Conservation (phyloP, 2,113 vertebrate genomes). For the Corythornis vintsioides region DNA sequence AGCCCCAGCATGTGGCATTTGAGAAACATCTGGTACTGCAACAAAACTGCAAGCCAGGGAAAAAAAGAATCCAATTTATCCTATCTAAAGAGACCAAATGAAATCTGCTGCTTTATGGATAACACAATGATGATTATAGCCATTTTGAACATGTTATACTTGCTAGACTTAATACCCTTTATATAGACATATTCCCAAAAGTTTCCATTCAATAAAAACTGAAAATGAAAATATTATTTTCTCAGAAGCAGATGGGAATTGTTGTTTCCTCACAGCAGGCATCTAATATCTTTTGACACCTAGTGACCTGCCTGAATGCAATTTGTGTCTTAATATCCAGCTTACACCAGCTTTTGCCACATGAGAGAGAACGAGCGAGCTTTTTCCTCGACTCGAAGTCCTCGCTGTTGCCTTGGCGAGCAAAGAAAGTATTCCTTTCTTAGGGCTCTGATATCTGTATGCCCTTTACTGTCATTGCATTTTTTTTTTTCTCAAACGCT, state of each 20-base stretch:
- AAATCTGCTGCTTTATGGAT: constrained; percentile 89
- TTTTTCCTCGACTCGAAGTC: constrained; percentile 62
- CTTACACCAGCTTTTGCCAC: constrained; percentile 88
- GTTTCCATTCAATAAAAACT: constrained; percentile 98
- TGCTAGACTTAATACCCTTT: constrained; percentile 83
- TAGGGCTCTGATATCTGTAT: constrained; percentile 72
- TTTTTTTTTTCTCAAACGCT: constrained; percentile 65
- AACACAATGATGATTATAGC: constrained; percentile 86
- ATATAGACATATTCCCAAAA: constrained; percentile 94
- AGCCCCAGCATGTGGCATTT: constrained; percentile 86
- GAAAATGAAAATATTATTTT: constrained; percentile 99
- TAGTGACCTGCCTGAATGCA: constrained; percentile 96
- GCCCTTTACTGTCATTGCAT: constrained; percentile 86
- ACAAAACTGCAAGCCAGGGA: constrained; percentile 81
- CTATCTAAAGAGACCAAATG: constrained; percentile 88
- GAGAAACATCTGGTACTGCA: constrained; percentile 95
- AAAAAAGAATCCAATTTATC: constrained; percentile 83
- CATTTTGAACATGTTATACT: constrained; percentile 85
- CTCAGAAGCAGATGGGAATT: constrained; percentile 96
- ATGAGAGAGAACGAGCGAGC: constrained; percentile 75
- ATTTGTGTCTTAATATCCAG: constrained; percentile 99
- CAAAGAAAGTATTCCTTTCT: constrained; percentile 73
- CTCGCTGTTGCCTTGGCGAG: constrained; percentile 75
- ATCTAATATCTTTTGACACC: constrained; percentile 98
- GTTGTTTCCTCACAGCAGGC: constrained; percentile 96